phyloP scores from a whole-genome alignment of 2,888 invertebrate genomes.

The Drosophila glabriapex region DNA sequence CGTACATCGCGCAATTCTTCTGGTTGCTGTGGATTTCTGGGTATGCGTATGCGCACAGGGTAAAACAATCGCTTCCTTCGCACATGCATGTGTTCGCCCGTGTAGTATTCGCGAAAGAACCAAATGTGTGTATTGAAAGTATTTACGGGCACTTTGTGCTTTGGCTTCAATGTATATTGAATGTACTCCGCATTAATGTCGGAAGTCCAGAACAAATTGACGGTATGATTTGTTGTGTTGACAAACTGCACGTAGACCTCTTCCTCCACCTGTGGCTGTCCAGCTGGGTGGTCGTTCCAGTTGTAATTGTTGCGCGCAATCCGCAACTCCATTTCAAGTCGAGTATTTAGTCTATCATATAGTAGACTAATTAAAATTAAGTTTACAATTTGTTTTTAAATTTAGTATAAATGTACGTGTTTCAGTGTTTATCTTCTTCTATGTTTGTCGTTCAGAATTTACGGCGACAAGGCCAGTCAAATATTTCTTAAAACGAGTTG shows the following conservation, averaged over 20 bases:
- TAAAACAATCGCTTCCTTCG: conserved; percentile 86
- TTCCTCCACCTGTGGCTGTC: conserved; percentile 41
- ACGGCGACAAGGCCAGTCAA: conserved; percentile 5
- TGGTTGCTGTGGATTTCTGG: conserved; percentile 67
- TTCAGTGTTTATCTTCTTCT: conserved; percentile 36
- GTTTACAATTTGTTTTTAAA: conserved; percentile 4
- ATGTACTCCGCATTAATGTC: conserved; percentile 88
- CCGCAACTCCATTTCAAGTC: conserved; percentile 54
- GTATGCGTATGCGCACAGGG: conserved; percentile 83
- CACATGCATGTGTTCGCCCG: conserved; percentile 88
- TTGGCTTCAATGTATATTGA: conserved; percentile 88
- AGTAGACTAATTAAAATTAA: not conserved
- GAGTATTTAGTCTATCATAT: conserved; percentile 1
- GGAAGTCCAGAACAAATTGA: conserved; percentile 90
- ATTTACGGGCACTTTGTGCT: conserved; percentile 86
- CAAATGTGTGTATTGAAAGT: conserved; percentile 94
- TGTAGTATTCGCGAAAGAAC: conserved; percentile 91
- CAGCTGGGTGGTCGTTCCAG: conserved; percentile 17
- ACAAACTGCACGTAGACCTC: conserved; percentile 87
- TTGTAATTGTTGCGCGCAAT: conserved; percentile 46
- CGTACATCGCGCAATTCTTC: conserved; percentile 64
- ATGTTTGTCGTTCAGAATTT: not conserved
- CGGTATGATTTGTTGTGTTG: conserved; percentile 87
- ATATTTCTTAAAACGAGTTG: not conserved
- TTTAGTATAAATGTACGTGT: conserved; percentile 27